A percentile compares a stretch with the other conserved stretches of the same genome.
phyloP scores from a whole-genome alignment of 2,113 vertebrate genomes.

The Rattus norvegicus region DNA sequence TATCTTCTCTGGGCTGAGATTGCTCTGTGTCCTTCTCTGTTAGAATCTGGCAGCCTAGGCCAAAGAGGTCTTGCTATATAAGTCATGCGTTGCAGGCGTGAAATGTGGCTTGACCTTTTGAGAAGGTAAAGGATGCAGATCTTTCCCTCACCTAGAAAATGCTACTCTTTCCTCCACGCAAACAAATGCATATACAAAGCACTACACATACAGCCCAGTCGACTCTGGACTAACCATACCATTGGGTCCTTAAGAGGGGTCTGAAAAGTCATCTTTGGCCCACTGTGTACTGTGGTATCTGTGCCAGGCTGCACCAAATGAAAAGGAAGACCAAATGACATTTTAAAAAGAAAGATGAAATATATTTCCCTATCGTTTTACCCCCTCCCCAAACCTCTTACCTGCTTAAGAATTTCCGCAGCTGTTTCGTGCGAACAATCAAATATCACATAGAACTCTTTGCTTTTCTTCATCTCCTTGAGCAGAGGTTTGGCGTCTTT shows the following conservation, averaged over 20 bases:
- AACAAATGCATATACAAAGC: background rate
- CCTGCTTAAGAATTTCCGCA: slow-evolving; percentile 97
- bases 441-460: slow-evolving; percentile 98
- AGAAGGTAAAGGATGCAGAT: background rate
- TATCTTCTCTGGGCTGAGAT: background rate
- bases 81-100: background rate
- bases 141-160: background rate
- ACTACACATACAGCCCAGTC: accelerated
- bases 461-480: slow-evolving; percentile 99
- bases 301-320: background rate
- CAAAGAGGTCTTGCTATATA: background rate
- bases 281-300: background rate
- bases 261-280: background rate
- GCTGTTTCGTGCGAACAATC: slow-evolving; percentile 96
- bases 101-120: background rate
- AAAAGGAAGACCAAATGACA: background rate
- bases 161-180: background rate
- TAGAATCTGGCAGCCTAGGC: background rate
- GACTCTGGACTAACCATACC: background rate
- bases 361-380: background rate
- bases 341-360: background rate
- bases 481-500: slow-evolving; percentile 96
- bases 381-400: slow-evolving; percentile 69
- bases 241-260: background rate
- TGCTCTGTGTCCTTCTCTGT: background rate